Base-by-base conservation (phyloP, 1,140 invertebrate genomes). In the Yoshiicerus persimilis region DNA sequence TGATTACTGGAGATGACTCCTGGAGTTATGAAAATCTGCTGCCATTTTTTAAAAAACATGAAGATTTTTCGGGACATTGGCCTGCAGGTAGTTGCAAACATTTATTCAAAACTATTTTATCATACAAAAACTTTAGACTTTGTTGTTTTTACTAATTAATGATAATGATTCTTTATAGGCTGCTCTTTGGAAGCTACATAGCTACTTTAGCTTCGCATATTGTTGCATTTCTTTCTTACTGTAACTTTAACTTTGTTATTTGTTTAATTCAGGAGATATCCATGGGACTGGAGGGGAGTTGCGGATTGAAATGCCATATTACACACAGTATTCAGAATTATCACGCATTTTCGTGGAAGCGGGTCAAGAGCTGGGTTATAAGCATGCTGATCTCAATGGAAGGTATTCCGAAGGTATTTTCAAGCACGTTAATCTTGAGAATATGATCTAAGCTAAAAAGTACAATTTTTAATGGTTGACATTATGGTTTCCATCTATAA, bases 11-110 rank as follows among this genome's bases (percentile, higher is more conserved):
- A 20, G 93, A 93, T 41, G 83, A 89, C 9, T 92, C 94, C 86
- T 94, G 95, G 94, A 93, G 93, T 36, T 95, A 94, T 90, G 92
- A 93, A 8, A 92, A 93, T 27, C 92, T 94, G 10, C 92, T 98
- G 8, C 96, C 96, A 0, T 98, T 98, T 90, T 98, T 98, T 91
- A 95, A 95, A 90, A 98, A 98, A 91, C 96, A 96, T 0, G 93
- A 97, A 92, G 96, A 97, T 32, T 89, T 75, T 36, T 1, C 34
- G 16, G 88, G 88, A 34, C 13, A 27, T 1, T 89, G 62, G 27
- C 38, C 41, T 16, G 10, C 27, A 20, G 36, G 86, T 87, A 77
- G 34, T 25, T 70, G 30, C 30, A 13, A 41, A 8, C 9, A 13
- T 41, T 11, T 13, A 11, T 11, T 13, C 16, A 13, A 41, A 11